These are phyloP conservation scores for Marasmarcha lunaedactyla DNA, from an alignment of 2,888 invertebrate genomes.

Conservation along the genomic window DNA sequence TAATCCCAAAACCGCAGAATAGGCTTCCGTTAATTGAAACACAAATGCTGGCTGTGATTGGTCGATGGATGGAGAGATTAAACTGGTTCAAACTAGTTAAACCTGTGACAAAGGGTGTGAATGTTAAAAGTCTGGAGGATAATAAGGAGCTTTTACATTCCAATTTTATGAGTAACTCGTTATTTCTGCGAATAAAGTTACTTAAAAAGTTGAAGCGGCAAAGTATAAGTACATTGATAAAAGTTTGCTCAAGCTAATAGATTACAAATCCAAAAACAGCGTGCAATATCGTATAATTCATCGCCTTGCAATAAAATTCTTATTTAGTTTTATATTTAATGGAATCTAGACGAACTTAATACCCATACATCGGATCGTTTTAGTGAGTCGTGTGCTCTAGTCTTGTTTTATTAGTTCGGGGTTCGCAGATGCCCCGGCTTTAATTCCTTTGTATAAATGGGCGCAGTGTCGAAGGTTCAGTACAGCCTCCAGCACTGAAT, in stretches of 20 bases:
- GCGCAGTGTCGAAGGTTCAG: constrained; percentile 23
- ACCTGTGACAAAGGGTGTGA: constrained; percentile 31
- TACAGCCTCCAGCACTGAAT: not conserved
- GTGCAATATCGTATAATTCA: no score
- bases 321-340: no score
- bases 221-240: no score
- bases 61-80: constrained; percentile 42
- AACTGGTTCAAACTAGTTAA: constrained; percentile 34
- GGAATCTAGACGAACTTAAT: no score
- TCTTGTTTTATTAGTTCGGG: constrained; percentile 26
- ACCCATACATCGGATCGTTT: no score
- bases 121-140: constrained; percentile 27
- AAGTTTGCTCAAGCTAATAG: no score
- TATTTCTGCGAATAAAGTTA: constrained; percentile 9
- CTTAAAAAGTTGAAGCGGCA: no score
- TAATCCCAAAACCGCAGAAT: constrained; percentile 31
- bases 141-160: constrained; percentile 28
- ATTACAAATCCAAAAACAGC: no score
- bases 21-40: constrained; percentile 53
- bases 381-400: not conserved
- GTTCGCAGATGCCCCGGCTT: constrained; percentile 28
- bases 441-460: constrained; percentile 46
- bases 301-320: no score
- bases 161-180: constrained; percentile 11
- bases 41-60: constrained; percentile 56